Evolutionary conservation across 2,797 vertebrate species (phyloP).

Genomic region (Hylomyscus alleni): DNA sequence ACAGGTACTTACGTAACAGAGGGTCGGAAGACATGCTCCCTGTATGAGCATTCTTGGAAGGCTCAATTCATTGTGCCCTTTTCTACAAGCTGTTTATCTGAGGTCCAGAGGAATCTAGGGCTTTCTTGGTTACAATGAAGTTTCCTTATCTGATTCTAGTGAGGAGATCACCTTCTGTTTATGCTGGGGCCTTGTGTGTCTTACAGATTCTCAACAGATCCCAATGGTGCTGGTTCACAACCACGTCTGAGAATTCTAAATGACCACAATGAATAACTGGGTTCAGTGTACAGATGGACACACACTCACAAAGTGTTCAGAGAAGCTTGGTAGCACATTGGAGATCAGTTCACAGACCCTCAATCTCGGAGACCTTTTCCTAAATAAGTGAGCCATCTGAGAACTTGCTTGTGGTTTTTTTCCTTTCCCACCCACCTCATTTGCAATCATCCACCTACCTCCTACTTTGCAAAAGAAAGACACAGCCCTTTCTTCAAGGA

Average conservation of each 20-base stretch:
- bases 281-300: background rate
- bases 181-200: background rate
- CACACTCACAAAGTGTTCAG: background rate
- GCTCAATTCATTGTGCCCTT: background rate
- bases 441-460: background rate
- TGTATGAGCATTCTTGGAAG: background rate
- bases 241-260: background rate
- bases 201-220: background rate
- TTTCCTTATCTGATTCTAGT: constrained; percentile 7
- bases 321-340: background rate
- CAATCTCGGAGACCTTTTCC: background rate
- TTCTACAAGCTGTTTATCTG: constrained; percentile 29
- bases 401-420: background rate
- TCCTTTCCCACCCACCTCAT: background rate
- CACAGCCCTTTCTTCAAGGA: background rate
- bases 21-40: background rate
- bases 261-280: background rate
- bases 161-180: background rate
- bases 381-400: background rate
- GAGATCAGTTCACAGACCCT: background rate
- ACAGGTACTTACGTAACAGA: background rate
- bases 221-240: background rate
- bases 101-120: background rate
- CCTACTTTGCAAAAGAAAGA: background rate
- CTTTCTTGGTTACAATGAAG: background rate